Evolutionary conservation across 2,113 vertebrate genomes (phyloP).

Genomic region (Engraulis encrasicolus): DNA sequence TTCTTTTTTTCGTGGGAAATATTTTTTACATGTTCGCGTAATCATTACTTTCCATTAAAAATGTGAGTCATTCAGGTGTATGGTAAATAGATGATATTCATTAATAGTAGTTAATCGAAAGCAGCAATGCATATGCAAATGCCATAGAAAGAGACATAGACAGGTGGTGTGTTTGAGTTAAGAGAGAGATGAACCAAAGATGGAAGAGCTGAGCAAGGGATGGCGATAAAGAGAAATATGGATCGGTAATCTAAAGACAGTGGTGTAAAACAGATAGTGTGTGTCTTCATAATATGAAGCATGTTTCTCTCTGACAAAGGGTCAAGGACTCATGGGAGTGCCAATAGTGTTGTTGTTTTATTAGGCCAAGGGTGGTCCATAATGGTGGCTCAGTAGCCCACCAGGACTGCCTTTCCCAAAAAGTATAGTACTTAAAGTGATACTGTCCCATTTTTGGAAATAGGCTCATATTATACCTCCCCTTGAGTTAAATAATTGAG

Average conservation of each 20-base stretch:
- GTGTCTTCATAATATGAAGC: neutral
- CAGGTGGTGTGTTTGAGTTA: neutral
- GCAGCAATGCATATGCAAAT: neutral
- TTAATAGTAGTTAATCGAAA: too few species aligned
- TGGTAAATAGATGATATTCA: constrained; percentile 10
- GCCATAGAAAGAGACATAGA: neutral
- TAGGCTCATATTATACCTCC: too few species aligned
- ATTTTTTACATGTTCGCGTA: neutral
- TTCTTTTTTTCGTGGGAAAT: neutral
- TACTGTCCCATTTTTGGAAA: too few species aligned
- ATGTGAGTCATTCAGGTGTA: constrained; percentile 23
- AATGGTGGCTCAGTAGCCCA: too few species aligned
- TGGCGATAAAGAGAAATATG: neutral
- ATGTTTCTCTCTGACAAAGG: neutral
- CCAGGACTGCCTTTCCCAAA: too few species aligned
- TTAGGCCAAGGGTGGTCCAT: too few species aligned
- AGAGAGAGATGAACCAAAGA: neutral
- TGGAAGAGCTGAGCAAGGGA: neutral
- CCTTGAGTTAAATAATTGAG: too few species aligned
- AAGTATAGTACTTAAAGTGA: too few species aligned
- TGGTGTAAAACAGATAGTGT: neutral
- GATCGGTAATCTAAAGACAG: neutral
- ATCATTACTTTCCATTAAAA: neutral
- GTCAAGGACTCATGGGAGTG: neutral
- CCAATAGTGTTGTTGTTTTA: neutral